phyloP scores from a whole-genome alignment of 1,140 invertebrate genomes.

The Aphidius ervi region DNA sequence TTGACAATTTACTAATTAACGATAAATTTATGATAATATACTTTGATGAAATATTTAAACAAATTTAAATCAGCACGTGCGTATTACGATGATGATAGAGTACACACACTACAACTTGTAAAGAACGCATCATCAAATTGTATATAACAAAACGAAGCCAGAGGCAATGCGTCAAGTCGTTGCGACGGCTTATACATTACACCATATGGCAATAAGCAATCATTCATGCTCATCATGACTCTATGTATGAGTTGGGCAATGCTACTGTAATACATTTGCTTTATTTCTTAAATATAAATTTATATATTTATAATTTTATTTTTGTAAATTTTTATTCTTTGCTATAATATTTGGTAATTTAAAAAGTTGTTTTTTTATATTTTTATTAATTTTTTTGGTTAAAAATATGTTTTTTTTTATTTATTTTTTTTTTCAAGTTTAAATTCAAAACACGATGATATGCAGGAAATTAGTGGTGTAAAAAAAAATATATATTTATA shows the following conservation, averaged over 20 bases:
- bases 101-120: not conserved
- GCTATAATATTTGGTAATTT: too few relatives aligned
- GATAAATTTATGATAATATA: too few relatives aligned
- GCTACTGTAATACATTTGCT: conserved; percentile 8
- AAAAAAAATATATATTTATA: conserved; percentile 26
- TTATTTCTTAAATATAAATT: not conserved
- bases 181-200: conserved; percentile 25
- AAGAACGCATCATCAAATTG: not conserved
- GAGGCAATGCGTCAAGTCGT: conserved; percentile 28
- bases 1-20: not conserved
- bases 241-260: conserved; percentile 38
- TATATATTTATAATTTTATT: too few relatives aligned
- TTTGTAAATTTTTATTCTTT: too few relatives aligned
- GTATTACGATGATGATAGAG: not conserved
- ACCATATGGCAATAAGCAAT: conserved; percentile 36
- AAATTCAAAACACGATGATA: conserved; percentile 12
- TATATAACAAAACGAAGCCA: conserved; percentile 18
- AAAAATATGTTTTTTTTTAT: not conserved
- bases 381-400: too few relatives aligned
- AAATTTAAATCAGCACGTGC: conserved; percentile 1
- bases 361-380: not conserved
- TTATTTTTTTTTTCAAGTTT: not conserved
- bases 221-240: conserved; percentile 36
- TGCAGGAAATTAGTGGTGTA: conserved; percentile 3
- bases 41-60: not conserved